A percentile compares a stretch with the other conserved stretches of the same genome.
These are phyloP conservation scores for Petrocephalus zakoni DNA, from an alignment of 2,113 vertebrate genomes.

Conservation along the genomic window DNA sequence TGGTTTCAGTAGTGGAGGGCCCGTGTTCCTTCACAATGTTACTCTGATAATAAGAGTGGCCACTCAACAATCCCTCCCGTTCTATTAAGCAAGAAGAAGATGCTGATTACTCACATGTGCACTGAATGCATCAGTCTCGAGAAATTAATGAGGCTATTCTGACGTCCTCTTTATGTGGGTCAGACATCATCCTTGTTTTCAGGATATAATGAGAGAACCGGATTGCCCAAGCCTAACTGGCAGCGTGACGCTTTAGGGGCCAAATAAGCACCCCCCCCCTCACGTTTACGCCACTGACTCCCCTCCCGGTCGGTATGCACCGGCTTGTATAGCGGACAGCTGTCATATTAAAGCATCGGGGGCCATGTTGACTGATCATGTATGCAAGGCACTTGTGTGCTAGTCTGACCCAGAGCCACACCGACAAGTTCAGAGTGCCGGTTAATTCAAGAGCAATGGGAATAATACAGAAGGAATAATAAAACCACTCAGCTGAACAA, in stretches of 20 bases:
- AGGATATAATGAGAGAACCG: neutral
- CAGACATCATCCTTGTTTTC: neutral
- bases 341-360: neutral
- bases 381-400: neutral
- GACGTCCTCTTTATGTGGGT: neutral
- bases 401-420: neutral
- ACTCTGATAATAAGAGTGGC: neutral
- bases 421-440: neutral
- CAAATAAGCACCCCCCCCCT: neutral
- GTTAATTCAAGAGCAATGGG: neutral
- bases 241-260: neutral
- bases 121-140: neutral
- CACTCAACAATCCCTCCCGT: neutral
- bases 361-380: neutral
- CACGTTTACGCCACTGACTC: neutral
- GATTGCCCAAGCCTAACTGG: neutral
- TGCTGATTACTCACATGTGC: too few relatives aligned
- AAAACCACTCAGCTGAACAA: neutral
- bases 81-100: neutral
- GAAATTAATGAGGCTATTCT: neutral
- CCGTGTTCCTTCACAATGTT: neutral
- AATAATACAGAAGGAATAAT: neutral
- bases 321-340: neutral
- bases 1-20: neutral
- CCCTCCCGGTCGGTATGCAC: neutral